These are phyloP conservation scores for Drosophila koepferae DNA, from an alignment of 2,888 invertebrate genomes.

Conservation along the genomic window DNA sequence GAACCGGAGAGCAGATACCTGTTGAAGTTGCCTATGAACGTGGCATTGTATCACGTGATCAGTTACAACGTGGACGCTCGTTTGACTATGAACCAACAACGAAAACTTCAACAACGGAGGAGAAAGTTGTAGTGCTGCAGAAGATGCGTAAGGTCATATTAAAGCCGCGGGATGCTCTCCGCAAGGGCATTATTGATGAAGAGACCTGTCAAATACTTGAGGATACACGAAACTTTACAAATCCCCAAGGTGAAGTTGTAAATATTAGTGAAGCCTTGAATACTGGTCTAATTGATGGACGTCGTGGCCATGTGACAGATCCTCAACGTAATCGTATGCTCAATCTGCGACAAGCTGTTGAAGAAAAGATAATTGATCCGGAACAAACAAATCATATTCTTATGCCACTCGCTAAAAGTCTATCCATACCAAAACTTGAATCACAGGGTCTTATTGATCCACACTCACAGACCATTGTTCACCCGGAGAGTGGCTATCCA, in stretches of 20 bases:
- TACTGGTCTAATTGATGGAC: slow-evolving; percentile 89
- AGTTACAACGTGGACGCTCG: slow-evolving; percentile 77
- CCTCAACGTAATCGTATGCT: slow-evolving; percentile 92
- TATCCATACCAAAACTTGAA: slow-evolving; percentile 93
- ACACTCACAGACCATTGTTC: slow-evolving; percentile 90
- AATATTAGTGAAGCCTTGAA: slow-evolving; percentile 92
- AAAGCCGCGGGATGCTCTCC: slow-evolving; percentile 91
- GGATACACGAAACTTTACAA: slow-evolving; percentile 87
- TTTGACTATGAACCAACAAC: slow-evolving; percentile 85
- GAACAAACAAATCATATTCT: slow-evolving; percentile 91
- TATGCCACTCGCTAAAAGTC: slow-evolving; percentile 91
- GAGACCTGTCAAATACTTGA: slow-evolving; percentile 90
- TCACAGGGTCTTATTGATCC: slow-evolving; percentile 94
- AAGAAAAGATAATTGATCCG: slow-evolving; percentile 92
- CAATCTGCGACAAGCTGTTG: slow-evolving; percentile 93
- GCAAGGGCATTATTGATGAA: slow-evolving; percentile 91
- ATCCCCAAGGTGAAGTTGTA: slow-evolving; percentile 87
- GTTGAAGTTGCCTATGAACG: slow-evolving; percentile 92
- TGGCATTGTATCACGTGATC: slow-evolving; percentile 88
- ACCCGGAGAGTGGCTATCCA: slow-evolving; percentile 93
- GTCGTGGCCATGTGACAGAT: slow-evolving; percentile 92
- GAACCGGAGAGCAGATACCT: slow-evolving; percentile 92
- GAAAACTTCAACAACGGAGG: slow-evolving; percentile 84
- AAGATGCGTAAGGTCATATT: slow-evolving; percentile 92
- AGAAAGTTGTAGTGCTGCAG: slow-evolving; percentile 90